Evolutionary conservation across 2,113 vertebrate genomes (phyloP), one percentile per base, ranked within the genome.

Genomic region (Hippolais icterina): DNA sequence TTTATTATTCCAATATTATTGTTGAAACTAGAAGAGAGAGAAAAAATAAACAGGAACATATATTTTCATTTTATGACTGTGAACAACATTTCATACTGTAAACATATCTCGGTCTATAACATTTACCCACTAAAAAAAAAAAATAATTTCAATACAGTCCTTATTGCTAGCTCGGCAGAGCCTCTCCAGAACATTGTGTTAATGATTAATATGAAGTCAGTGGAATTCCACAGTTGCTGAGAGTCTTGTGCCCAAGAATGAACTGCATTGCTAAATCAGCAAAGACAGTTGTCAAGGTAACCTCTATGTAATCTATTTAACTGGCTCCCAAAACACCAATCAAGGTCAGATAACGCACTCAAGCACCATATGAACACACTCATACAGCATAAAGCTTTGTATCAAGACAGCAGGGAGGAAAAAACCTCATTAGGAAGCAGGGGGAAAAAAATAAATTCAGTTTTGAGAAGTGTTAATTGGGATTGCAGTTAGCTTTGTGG

Each of bases 241-340:
- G 98, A 98, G 97, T 98, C 97, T 97, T 97, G 96, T 97, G 98
- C 98, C 98, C 98, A 98, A 98, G 98, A 98, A 98, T 98, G 98
- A 98, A 98, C 98, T 95, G 97, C 98, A 98, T 98, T 98, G 98
- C 98, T 98, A 99, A 98, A 99, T 98, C 98, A 98, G 98, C 98
- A 98, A 98, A 98, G 98, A 98, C 98, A 98, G 98, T 99, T 99
- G 98, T 99, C 98, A 99, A 99, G 98, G 98, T 98, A 99, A 99
- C 98, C 98, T 98, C 97, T 98, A 97, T 98, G 98, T 98, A 98
- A 99, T 99, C 98, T 99, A 98, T 99, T 99, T 99, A 99, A 98
- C 98, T 94, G 96, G 98, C 98, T 98, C 98, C 98, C 98, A 97
- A 98, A 98, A 98, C 98, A 98, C 98, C 98, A 98, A 98, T 98